phyloP scores from a whole-genome alignment of 2,113 vertebrate species.

The Illadopsis cleaveri region DNA sequence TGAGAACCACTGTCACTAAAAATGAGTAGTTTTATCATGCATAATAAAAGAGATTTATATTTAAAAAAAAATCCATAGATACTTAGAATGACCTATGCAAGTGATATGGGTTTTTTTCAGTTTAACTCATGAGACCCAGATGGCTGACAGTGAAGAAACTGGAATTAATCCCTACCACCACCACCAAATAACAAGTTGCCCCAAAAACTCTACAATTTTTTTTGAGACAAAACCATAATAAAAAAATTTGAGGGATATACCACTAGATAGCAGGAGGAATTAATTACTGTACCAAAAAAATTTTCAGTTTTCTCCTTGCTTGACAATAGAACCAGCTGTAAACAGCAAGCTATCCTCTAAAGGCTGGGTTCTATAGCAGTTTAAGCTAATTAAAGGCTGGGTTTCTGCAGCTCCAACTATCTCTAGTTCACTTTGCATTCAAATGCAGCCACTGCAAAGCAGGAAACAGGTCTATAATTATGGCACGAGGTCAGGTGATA shows the following conservation, averaged over 20 bases:
- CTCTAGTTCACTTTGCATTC: background rate
- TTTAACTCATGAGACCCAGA: background rate
- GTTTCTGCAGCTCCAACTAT: background rate
- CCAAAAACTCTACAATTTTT: background rate
- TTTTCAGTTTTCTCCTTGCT: background rate
- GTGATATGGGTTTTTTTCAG: background rate
- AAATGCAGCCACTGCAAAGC: background rate
- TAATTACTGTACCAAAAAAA: background rate
- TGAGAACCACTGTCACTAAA: background rate
- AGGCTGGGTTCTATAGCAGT: background rate
- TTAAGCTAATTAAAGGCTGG: background rate
- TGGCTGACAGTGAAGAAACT: background rate
- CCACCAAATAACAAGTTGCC: background rate
- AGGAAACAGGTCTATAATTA: background rate
- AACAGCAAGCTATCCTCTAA: background rate
- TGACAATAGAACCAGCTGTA: background rate
- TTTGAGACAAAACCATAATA: background rate
- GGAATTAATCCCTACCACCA: background rate
- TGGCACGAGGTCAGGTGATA: fast-evolving
- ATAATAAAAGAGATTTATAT: background rate
- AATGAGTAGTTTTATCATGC: background rate
- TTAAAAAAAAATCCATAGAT: background rate
- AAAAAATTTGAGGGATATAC: background rate
- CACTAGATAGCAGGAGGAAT: background rate
- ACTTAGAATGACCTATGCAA: background rate